Base-by-base conservation (phyloP, 1,140 invertebrate genomes). In the Aricia agestis region DNA sequence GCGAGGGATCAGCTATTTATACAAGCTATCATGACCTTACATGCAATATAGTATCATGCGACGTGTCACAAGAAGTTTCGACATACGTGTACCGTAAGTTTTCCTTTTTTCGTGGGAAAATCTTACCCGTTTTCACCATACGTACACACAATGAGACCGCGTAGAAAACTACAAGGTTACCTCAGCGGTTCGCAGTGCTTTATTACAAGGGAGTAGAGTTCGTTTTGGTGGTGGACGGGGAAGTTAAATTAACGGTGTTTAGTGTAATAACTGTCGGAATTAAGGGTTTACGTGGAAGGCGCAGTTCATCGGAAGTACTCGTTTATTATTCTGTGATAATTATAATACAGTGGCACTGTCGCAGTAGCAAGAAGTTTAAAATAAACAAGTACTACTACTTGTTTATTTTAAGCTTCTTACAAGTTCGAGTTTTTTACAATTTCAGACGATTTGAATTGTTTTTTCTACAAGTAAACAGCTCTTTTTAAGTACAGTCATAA, bases 21-120 rank as follows among this genome's bases (percentile, higher is more conserved):
- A 36, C 36, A 9, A 36, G 36, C 36, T 36, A 36, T 36, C 41
- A 71, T 76, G 74, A 78, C 74, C 77, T 76, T 76, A 69, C 72
- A 68, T 77, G 78, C 80, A 81, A 88, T 80, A 81, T 72, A 72
- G 58, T 69, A 69, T 69, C 68, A 69, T 69, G 61, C 17, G 36
- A 15, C 41, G 32, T 83, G 81, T 84, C 74, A 85, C 84, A 86
- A 87, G 72, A 75, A 68, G 83, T 90, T 88, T 86, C 86, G 79
- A 88, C 85, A 88, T 71, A 76, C 77, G 69, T 78, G 72, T 80
- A 79, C 77, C 79, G 80, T 78, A 82, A 81, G 84, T 86, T 89
- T 89, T 87, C 84, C 85, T 88, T 89, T 89, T 89, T 89, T 88
- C 87, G 87, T 89, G 86, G 83, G 87, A 89, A 87, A 83, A 85